Percentiles rank a stretch among this genome's conserved stretches.
These are phyloP conservation scores for Porphyrio hochstetteri DNA, from an alignment of 2,113 vertebrate genomes.

Conservation along the genomic window DNA sequence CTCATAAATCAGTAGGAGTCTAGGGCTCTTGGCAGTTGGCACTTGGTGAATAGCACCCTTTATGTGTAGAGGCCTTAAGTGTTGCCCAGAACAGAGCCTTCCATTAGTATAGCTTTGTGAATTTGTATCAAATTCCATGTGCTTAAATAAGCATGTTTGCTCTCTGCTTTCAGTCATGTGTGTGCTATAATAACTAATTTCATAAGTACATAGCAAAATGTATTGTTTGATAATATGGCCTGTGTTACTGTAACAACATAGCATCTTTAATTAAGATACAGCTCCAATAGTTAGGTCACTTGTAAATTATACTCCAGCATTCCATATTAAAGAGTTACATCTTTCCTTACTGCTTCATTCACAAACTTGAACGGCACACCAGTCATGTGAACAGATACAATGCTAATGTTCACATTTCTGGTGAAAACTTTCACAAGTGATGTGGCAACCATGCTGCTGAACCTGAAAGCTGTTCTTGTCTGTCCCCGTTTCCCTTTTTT, in stretches of 20 bases:
- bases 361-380: too few species aligned
- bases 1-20: not conserved
- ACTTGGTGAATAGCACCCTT: conserved; percentile 36
- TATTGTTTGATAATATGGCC: not conserved
- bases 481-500: not conserved
- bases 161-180: not conserved
- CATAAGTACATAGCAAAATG: accelerated
- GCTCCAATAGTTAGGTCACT: not conserved
- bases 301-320: not conserved
- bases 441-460: not conserved
- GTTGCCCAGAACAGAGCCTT: not conserved
- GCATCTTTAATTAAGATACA: not conserved
- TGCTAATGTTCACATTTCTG: not conserved
- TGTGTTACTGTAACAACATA: not conserved
- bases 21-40: conserved; percentile 35
- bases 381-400: not conserved
- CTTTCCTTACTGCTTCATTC: not conserved
- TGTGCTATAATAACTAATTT: not conserved
- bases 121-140: not conserved
- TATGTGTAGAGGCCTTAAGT: not conserved
- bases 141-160: not conserved
- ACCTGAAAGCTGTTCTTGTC: not conserved
- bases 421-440: not conserved
- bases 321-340: not conserved
- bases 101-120: not conserved